phyloP scores from a whole-genome alignment of 2,888 invertebrate species.

The Enchytraeus crypticus region DNA sequence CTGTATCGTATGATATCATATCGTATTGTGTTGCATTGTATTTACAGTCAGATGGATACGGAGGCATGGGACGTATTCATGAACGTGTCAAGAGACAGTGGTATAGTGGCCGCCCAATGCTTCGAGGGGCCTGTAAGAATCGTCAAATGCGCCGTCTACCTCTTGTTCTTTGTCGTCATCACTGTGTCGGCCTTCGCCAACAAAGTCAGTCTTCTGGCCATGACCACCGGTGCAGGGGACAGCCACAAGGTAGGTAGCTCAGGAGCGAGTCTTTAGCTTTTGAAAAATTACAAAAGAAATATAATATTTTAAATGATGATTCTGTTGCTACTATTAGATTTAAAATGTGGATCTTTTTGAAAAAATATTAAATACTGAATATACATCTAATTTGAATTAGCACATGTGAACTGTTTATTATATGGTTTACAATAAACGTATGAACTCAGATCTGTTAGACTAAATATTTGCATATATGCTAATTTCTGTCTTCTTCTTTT shows the following conservation, averaged over 20 bases:
- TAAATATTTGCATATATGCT: too few relatives aligned
- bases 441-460: neutral
- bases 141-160: constrained; percentile 26
- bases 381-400: too few relatives aligned
- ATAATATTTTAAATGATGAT: too few relatives aligned
- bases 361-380: too few relatives aligned
- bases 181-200: constrained; percentile 20
- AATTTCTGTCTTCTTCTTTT: too few relatives aligned
- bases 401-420: too few relatives aligned
- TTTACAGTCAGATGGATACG: constrained; percentile 25
- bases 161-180: constrained; percentile 26
- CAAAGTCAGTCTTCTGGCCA: constrained; percentile 22
- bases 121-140: constrained; percentile 27
- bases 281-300: too few relatives aligned
- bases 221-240: constrained; percentile 25
- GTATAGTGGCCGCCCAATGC: constrained; percentile 25
- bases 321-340: too few relatives aligned
- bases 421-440: neutral
- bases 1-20: too few relatives aligned
- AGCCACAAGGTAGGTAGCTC: constrained; percentile 17
- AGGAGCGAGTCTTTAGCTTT: too few relatives aligned
- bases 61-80: constrained; percentile 30
- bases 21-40: too few relatives aligned
- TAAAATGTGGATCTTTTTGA: too few relatives aligned
- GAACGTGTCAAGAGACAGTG: constrained; percentile 25